Evolutionary conservation across 2,113 vertebrate species (phyloP), one percentile per base, ranked within the genome.

Genomic region (Amblyopsis rosae): DNA sequence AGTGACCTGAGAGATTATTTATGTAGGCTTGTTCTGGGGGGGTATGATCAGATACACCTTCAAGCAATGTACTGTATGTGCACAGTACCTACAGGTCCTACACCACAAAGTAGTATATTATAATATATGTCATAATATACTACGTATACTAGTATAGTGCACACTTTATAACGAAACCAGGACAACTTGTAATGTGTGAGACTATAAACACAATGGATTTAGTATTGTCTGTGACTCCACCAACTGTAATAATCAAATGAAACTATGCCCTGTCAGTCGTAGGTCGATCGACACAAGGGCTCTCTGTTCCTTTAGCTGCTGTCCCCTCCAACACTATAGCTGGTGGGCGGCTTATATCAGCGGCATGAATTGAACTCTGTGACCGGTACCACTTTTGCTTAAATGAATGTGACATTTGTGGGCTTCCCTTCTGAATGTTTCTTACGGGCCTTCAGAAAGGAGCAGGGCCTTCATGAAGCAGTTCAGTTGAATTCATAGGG

Each of bases 241-340:
- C 35, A 41, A 6, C 35, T 41, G 35, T 41, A 41, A 41, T 41
- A 41, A 41, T 41, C 7, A 5, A 41, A 41, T 41, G 4, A 41
- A 41, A 7, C 33, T 47, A 61, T 19, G 59, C 61, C 35, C 50
- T 50, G 3, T 90, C 88, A 93, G 89, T 90, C 76, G 93, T 94
- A 87, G 89, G 64, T 89, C 82, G 85, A 81, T 62, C 83, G 92
- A 94, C 94, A 91, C 89, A 90, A 87, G 85, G 76, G 72, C 74
- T 62, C 85, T 70, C 91, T 92, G 88, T 92, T 90, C 87, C 73
- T 83, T 87, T 74, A 75, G 83, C 71, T 76, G 74, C 82, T 81
- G 76, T 67, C 81, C 86, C 85, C 83, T 88, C 89, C 89, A 88
- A 92, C 89, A 76, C 90, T 72, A 75, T 78, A 48, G 69, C 75